A percentile compares a stretch with the other conserved stretches of the same genome.
Conservation (phyloP, 2,797 vertebrate species). For the Psittacula echo region DNA sequence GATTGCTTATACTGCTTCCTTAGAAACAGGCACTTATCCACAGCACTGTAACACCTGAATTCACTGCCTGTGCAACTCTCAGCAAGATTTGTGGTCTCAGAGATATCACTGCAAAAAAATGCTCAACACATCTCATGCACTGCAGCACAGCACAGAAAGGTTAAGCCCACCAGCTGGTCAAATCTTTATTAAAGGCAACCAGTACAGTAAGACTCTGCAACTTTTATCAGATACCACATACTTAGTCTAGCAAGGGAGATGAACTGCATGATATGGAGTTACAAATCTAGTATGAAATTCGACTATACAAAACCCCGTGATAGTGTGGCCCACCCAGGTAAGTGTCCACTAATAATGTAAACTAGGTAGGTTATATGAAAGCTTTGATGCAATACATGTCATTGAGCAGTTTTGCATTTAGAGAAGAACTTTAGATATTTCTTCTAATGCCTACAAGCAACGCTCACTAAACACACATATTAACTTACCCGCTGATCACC, state of each 20-base stretch:
- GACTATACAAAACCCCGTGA: not conserved
- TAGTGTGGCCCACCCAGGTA: not conserved
- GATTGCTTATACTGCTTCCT: not conserved
- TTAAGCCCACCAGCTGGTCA: not conserved
- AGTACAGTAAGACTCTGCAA: not conserved
- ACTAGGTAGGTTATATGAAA: not conserved
- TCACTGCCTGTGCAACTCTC: not conserved
- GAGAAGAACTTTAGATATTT: not conserved
- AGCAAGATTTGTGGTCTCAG: not conserved
- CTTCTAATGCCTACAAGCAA: not conserved
- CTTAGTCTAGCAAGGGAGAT: not conserved
- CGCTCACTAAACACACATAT: not conserved
- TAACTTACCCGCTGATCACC: constrained; percentile 96
- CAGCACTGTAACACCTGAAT: not conserved
- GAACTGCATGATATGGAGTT: not conserved
- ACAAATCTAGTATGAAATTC: not conserved
- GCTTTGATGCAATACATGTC: constrained; percentile 56
- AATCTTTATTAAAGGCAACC: constrained; percentile 3
- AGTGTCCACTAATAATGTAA: not conserved
- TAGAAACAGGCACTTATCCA: not conserved
- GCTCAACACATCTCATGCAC: not conserved
- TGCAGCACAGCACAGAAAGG: not conserved
- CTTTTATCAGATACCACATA: not conserved
- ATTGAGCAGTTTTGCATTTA: constrained; percentile 29
- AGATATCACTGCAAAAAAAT: not conserved